Percentiles rank a stretch among this genome's conserved stretches.
These are phyloP conservation scores for Rhyacophila evoluta DNA, from an alignment of 2,888 invertebrate genomes.

Conservation along the genomic window DNA sequence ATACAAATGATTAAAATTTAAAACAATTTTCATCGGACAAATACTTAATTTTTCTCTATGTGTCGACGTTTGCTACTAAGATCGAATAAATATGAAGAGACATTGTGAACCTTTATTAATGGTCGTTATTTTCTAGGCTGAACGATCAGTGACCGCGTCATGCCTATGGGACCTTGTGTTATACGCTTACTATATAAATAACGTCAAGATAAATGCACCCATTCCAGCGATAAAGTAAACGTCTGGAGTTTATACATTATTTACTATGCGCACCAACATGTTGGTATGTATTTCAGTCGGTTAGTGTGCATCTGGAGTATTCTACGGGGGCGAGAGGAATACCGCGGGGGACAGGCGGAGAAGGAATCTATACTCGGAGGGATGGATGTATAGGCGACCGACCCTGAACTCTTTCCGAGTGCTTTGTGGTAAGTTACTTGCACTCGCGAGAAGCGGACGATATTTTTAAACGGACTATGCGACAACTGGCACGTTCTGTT, in stretches of 20 bases:
- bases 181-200: not conserved
- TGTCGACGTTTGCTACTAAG: no score
- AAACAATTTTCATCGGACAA: no score
- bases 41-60: no score
- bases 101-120: no score
- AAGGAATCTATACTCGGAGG: slow-evolving; percentile 28
- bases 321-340: slow-evolving; percentile 16
- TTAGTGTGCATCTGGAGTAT: slow-evolving; percentile 45
- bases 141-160: not conserved
- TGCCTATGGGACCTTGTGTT: slow-evolving; percentile 7
- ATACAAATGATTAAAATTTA: no score
- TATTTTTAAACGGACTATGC: not conserved
- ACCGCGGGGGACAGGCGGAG: slow-evolving; percentile 28
- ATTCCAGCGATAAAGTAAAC: slow-evolving; percentile 16
- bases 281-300: slow-evolving; percentile 25
- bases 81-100: no score
- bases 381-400: not conserved
- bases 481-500: not conserved
- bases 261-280: not conserved
- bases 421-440: not conserved
- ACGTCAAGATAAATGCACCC: slow-evolving; percentile 21
- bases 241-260: not conserved
- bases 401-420: slow-evolving; percentile 1
- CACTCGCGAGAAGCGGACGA: not conserved
- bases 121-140: not conserved